Evolutionary conservation across 2,888 invertebrate species (phyloP), one percentile per base, ranked within the genome.

Genomic region (Tineola bisselliella): DNA sequence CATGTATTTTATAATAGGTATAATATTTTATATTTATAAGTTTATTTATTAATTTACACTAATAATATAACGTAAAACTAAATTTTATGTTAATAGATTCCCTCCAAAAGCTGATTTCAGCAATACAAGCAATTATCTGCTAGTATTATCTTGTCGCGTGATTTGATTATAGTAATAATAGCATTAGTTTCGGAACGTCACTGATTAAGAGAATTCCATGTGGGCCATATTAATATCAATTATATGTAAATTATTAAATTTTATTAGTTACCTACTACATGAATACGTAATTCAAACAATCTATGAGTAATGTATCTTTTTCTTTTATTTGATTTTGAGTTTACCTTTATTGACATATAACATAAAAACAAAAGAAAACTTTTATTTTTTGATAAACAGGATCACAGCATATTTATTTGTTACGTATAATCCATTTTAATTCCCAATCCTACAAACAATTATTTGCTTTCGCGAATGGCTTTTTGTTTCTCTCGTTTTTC

Each of bases 131-230:
- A 25, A 54, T 54, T 54, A 18, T n/a, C 25, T n/a, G n/a, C n/a
- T 54, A 54, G 25, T 54, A 54, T 54, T 18, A 54, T 25, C 25
- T 8, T 19, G 54, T 25, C 54, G 6, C 54, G 25, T 54, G 25
- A 54, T 54, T 54, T 54, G 54, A 54, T 54, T 54, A 54, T 3
- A 48, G 11, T 52, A 52, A 54, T 54, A 54, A 54, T 25, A 12
- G 8, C 25, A 54, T 54, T 54, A 54, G 54, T 54, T 48, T 48
- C 48, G 54, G 54, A 25, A 18, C 54, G 54, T 25, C 25, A 48
- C 25, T 6, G 25, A 54, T 54, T 54, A 10, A 19, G 54, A 25
- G 54, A 54, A 54, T 54, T 54, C 48, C 19, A 54, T 19, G 19
- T 54, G 18, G 25, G 48, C 18, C 15, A 10, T 54, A 54, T 54